phyloP scores from a whole-genome alignment of 2,113 vertebrate genomes.

The Melanerpes formicivorus region DNA sequence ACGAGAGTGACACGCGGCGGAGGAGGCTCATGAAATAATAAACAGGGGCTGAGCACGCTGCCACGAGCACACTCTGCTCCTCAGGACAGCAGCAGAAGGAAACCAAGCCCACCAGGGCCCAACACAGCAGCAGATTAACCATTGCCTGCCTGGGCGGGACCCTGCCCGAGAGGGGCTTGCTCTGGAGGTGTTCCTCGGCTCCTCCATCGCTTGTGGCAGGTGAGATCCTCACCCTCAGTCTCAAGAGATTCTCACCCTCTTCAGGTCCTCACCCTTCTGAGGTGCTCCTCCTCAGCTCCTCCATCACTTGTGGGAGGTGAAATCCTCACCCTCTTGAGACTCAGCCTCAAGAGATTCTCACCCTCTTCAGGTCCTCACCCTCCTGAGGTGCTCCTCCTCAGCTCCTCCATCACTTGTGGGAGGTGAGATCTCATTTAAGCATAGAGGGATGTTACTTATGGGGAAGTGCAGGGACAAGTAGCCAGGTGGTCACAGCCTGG shows the following conservation, averaged over 20 bases:
- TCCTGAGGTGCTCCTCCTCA: no score
- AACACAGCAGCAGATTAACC: not conserved
- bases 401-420: no score
- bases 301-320: no score
- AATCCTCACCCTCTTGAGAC: no score
- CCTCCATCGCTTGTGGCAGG: not conserved
- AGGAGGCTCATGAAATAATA: slow-evolving; percentile 74
- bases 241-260: no score
- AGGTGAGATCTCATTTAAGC: not conserved
- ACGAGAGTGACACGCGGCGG: slow-evolving; percentile 66
- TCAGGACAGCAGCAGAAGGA: not conserved
- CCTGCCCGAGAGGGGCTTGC: not conserved
- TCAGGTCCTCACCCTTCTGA: no score
- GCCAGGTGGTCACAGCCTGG: not conserved
- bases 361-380: no score
- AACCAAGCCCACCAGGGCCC: not conserved
- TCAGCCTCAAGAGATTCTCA: no score
- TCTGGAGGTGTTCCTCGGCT: fast-evolving
- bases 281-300: no score
- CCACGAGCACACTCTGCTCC: not conserved
- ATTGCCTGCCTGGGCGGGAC: not conserved
- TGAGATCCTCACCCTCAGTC: no score
- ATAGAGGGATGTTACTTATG: fast-evolving
- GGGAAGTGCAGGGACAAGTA: fast-evolving
- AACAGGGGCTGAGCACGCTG: slow-evolving; percentile 46